A percentile compares a stretch with the other conserved stretches of the same genome.
Evolutionary conservation across 2,888 invertebrate species (phyloP).

Genomic region (Zygaena filipendulae): DNA sequence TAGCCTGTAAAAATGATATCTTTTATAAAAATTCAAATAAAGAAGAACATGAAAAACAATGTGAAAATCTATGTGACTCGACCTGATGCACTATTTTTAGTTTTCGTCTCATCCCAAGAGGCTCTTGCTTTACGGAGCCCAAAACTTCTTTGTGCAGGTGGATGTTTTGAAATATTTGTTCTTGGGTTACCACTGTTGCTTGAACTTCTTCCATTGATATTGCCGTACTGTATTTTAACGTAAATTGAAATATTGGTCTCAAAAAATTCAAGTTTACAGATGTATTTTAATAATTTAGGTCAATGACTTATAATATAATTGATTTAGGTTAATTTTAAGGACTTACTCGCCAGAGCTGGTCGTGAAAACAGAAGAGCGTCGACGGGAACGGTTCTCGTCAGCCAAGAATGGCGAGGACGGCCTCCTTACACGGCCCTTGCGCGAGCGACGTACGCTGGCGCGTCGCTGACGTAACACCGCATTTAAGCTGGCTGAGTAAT

Average conservation of each 20-base stretch:
- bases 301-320: background rate
- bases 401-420: slow-evolving; percentile 66
- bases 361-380: slow-evolving; percentile 74
- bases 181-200: slow-evolving; percentile 75
- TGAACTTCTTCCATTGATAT: slow-evolving; percentile 78
- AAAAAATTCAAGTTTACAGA: slow-evolving; percentile 8
- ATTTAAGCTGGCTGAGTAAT: slow-evolving; percentile 87
- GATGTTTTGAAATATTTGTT: slow-evolving; percentile 91
- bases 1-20: slow-evolving; percentile 71
- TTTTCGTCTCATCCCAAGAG: slow-evolving; percentile 85
- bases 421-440: slow-evolving; percentile 72
- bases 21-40: background rate
- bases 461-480: slow-evolving; percentile 82
- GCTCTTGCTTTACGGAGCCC: slow-evolving; percentile 86
- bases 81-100: slow-evolving; percentile 81
- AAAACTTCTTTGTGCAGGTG: slow-evolving; percentile 92
- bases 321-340: slow-evolving; percentile 15
- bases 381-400: slow-evolving; percentile 43
- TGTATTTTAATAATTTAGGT: background rate
- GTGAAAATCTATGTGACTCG: background rate
- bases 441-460: slow-evolving; percentile 77
- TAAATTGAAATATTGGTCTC: background rate
- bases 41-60: background rate
- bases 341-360: slow-evolving; percentile 90
- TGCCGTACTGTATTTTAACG: slow-evolving; percentile 73